A percentile compares a stretch with the other conserved stretches of the same genome.
phyloP scores from a whole-genome alignment of 1,140 invertebrate species.

The Drosophila teissieri region DNA sequence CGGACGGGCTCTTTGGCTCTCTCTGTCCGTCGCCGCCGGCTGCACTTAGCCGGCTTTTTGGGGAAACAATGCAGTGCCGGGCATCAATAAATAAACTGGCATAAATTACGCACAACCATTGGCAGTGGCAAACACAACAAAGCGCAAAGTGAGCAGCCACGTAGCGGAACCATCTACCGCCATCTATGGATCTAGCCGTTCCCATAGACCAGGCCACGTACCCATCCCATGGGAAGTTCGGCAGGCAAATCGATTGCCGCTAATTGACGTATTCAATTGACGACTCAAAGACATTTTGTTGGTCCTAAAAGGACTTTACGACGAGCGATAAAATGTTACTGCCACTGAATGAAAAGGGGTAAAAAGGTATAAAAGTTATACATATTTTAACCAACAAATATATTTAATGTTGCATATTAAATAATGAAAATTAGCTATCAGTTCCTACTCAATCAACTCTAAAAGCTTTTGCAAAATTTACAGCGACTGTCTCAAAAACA shows the following conservation, averaged over 20 bases:
- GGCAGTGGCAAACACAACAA: slow-evolving; percentile 49
- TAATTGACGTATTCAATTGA: slow-evolving; percentile 62
- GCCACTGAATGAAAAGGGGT: too few species aligned
- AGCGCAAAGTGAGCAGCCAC: slow-evolving; percentile 37
- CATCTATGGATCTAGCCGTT: not conserved
- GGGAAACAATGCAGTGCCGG: slow-evolving; percentile 68
- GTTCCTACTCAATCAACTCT: not conserved
- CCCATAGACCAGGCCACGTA: not conserved
- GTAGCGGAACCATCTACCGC: slow-evolving; percentile 8
- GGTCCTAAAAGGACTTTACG: slow-evolving; percentile 4
- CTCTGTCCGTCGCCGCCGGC: slow-evolving; percentile 40
- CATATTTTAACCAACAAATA: too few species aligned
- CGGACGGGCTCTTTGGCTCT: slow-evolving; percentile 7
- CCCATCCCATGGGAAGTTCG: not conserved
- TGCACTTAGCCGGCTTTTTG: slow-evolving; percentile 77
- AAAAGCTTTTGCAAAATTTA: slow-evolving; percentile 1
- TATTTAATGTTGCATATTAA: too few species aligned
- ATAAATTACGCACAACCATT: slow-evolving; percentile 78
- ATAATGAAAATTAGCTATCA: too few species aligned
- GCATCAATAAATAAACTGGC: slow-evolving; percentile 80
- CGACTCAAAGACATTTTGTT: slow-evolving; percentile 27
- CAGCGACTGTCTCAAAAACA: slow-evolving; percentile 25
- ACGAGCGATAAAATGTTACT: not conserved
- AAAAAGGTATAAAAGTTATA: too few species aligned
- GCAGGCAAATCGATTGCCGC: slow-evolving; percentile 45